Evolutionary conservation across 2,797 vertebrate genomes (phyloP), one percentile per base, ranked within the genome.

Genomic region (Fistularia tabacaria): DNA sequence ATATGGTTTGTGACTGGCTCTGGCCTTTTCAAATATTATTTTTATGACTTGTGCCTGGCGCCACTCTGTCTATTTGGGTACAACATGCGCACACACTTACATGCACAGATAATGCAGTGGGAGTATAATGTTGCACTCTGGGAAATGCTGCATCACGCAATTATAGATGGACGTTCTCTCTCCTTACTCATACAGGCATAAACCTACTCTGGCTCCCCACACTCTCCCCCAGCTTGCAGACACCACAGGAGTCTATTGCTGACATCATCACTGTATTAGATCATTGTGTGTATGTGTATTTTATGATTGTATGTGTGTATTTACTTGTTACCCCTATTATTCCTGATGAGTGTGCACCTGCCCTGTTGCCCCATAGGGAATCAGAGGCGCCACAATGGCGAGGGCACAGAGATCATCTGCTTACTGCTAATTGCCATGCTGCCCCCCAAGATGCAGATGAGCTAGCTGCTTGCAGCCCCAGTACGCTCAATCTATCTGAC

Each of bases 211-310:
- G 25, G 5, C 45, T 64, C 60, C 76, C 78, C 49, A 59, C 60
- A 49, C 49, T 46, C 69, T 45, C 57, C 67, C 63, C 61, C 49
- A 47, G 56, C 60, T 51, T 62, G 73, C 67, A 54, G 67, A 60
- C 66, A 9, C 71, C 74, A 85, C 90, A 83, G 90, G 75, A 79
- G 72, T 69, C 72, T 74, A 68, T 73, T 51, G 79, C 89, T 94
- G 91, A 93, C 92, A 92, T 94, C 93, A 93, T 87, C 91, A 86
- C 89, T 76, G 82, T 89, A 80, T 79, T 87, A 72, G 77, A 73
- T 83, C 8, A 52, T 52, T 69, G 45, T 67, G 46, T 73, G 55
- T 87, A 14, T 68, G 39, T 58, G 47, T 37, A 70, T 61, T 58
- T 70, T 59, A 62, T 52, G 65, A 43, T 55, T 65, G 71, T 59